phyloP scores from a whole-genome alignment of 2,113 vertebrate species.

The Siniperca knerii region DNA sequence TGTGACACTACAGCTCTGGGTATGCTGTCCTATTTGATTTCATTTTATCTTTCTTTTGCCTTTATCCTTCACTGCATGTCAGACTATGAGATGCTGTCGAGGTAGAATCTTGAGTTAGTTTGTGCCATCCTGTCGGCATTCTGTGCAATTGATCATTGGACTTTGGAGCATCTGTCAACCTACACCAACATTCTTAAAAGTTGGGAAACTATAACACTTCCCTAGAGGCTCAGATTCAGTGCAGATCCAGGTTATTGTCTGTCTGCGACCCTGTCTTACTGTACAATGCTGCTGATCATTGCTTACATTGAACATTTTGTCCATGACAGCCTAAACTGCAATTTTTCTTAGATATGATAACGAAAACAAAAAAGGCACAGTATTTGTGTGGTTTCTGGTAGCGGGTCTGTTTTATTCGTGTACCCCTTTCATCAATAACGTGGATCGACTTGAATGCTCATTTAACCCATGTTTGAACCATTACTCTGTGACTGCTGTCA shows the following conservation, averaged over 20 bases:
- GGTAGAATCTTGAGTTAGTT: background rate
- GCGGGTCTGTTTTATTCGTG: background rate
- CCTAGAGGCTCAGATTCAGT: background rate
- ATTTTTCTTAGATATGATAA: background rate
- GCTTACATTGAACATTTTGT: background rate
- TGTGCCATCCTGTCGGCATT: background rate
- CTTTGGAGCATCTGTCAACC: slow-evolving; percentile 1
- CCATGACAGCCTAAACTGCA: background rate
- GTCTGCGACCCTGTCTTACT: background rate
- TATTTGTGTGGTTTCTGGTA: background rate
- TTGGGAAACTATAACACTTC: background rate
- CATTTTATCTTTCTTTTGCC: background rate
- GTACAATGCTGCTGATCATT: background rate
- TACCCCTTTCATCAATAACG: background rate
- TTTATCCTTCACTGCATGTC: background rate
- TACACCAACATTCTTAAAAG: background rate
- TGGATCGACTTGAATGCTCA: background rate
- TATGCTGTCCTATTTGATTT: background rate
- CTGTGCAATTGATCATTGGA: slow-evolving; percentile 11
- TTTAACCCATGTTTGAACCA: background rate
- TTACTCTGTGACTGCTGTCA: background rate
- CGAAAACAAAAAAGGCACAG: background rate
- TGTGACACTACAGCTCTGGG: background rate
- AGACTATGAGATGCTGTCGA: background rate
- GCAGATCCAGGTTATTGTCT: background rate